These are phyloP conservation scores for Anas georgica DNA, from an alignment of 2,797 vertebrate genomes.

Conservation along the genomic window DNA sequence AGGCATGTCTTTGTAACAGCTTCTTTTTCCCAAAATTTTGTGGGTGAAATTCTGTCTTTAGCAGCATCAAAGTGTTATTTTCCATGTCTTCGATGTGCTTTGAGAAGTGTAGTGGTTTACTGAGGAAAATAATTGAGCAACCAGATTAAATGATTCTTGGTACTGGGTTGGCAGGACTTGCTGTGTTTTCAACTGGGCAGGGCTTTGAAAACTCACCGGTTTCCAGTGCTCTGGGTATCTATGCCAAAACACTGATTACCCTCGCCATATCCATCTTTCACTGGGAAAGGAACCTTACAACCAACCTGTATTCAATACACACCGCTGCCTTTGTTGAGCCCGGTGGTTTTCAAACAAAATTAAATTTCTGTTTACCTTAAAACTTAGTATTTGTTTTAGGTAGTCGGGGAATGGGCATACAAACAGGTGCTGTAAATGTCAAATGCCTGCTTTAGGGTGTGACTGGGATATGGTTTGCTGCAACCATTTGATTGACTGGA, in stretches of 20 bases:
- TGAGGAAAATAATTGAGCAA: neutral
- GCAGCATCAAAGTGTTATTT: neutral
- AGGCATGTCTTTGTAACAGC: neutral
- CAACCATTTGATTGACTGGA: neutral
- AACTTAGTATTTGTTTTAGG: neutral
- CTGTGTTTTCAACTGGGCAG: neutral
- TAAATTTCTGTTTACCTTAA: neutral
- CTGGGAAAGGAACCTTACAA: neutral
- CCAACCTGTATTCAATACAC: neutral
- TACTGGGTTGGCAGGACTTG: neutral
- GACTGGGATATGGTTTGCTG: neutral
- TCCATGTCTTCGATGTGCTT: neutral
- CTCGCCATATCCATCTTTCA: neutral
- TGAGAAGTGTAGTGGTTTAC: neutral
- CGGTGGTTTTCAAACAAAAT: neutral
- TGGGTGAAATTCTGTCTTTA: neutral
- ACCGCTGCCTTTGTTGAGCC: neutral
- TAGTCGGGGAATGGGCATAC: neutral
- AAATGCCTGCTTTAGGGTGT: neutral
- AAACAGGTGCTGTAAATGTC: neutral
- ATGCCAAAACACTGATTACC: neutral
- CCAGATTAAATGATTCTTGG: neutral
- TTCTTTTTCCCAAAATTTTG: neutral
- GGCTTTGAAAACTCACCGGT: fast-evolving
- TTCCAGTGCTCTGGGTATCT: neutral